A percentile compares a stretch with the other conserved stretches of the same genome.
Conservation (phyloP, 2,888 invertebrate genomes). For the Folsomia manolachei region DNA sequence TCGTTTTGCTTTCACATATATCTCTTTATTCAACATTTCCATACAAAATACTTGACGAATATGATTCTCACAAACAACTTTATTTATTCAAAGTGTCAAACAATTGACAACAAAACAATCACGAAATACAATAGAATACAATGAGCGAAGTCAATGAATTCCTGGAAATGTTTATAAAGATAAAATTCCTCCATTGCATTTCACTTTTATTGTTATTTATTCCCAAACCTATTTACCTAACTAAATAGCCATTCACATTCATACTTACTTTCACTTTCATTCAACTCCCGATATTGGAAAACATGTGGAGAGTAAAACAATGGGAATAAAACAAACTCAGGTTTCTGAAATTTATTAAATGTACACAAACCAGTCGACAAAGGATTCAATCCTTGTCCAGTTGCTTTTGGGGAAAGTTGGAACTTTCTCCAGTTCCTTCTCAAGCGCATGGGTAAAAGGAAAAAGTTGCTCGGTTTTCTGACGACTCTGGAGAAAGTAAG, state of each 20-base stretch:
- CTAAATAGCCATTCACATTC: background rate
- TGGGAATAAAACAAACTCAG: background rate
- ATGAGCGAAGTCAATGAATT: no score
- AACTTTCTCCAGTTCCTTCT: background rate
- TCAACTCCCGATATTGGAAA: no score
- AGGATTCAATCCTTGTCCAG: background rate
- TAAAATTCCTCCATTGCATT: background rate
- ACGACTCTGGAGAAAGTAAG: background rate
- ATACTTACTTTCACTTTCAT: background rate
- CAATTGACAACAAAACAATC: no score
- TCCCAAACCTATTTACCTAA: background rate
- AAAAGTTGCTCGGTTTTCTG: background rate
- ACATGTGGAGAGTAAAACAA: no score
- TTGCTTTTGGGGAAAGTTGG: background rate
- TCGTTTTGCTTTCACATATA: no score
- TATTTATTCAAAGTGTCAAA: no score
- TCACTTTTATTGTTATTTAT: background rate
- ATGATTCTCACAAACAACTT: no score
- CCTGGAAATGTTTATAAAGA: background rate
- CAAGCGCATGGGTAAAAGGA: background rate
- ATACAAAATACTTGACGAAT: no score
- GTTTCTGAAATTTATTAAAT: background rate
- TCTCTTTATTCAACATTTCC: no score
- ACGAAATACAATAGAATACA: no score
- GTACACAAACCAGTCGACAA: background rate